phyloP scores from a whole-genome alignment of 2,113 vertebrate species.

The Erythrocebus patas region DNA sequence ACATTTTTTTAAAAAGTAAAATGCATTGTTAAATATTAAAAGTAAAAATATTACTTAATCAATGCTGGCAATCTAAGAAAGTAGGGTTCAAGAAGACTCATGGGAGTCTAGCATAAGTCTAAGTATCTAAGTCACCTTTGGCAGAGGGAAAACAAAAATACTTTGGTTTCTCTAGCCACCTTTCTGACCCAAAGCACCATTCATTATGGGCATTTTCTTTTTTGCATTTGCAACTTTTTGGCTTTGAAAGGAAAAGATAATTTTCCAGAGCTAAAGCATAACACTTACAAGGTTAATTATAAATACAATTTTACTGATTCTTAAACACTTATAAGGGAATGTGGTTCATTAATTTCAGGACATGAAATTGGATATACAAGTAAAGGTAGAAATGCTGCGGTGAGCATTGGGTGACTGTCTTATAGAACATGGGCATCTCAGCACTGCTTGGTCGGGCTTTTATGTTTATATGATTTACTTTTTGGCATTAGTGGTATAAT shows the following conservation, averaged over 20 bases:
- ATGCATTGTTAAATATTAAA: background rate
- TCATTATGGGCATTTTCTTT: background rate
- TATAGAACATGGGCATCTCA: background rate
- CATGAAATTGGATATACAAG: background rate
- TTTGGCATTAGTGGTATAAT: background rate
- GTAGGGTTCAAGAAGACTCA: background rate
- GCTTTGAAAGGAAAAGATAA: background rate
- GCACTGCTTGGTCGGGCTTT: background rate
- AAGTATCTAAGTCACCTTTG: background rate
- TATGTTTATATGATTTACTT: constrained; percentile 33
- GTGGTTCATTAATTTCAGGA: background rate
- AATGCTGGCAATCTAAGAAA: constrained; percentile 42
- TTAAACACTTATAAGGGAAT: constrained; percentile 23
- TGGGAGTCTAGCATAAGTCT: background rate
- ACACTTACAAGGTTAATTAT: background rate
- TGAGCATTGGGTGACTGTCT: background rate
- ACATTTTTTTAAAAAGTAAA: background rate
- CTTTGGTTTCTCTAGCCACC: background rate
- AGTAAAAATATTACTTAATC: constrained; percentile 18
- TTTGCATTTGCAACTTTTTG: background rate
- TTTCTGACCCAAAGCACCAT: background rate
- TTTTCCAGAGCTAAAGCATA: background rate
- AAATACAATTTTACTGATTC: constrained; percentile 27
- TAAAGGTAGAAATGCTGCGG: background rate
- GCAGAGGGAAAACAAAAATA: background rate